Evolutionary conservation across 2,888 invertebrate species (phyloP), one percentile per base, ranked within the genome.

Genomic region (Hypercompe scribonia): DNA sequence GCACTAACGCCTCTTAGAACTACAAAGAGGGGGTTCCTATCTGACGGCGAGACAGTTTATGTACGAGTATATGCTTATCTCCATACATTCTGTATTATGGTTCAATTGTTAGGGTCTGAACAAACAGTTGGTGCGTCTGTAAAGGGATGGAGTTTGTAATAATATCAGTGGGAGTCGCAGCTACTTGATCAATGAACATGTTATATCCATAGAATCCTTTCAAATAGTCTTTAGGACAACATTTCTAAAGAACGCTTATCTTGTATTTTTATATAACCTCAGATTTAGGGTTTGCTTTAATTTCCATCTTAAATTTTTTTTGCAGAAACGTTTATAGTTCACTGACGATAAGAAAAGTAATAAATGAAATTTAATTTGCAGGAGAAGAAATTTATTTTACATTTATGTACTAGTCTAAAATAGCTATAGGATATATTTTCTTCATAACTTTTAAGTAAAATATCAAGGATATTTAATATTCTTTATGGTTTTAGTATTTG

Each of bases 291-390:
- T 46, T 54, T 54, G 1, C 21, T 21, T 42, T 42, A 2, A 18
- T 11, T n/a, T 65, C 15, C 15, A 10, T 39, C 18, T 39, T 18
- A 28, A 65, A n/a, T 15, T 18, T 10, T 39, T 65, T 65, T 65
- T n/a, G 7, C 36, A 18, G 54, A n/a, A 34, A 54, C 15, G 21
- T 54, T 72, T 31, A 13, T 46, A 36, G 71, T 42, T 5, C 64
- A 68, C 34, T 50, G 31, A 24, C 34, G 28, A 72, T 50, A 28
- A 36, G 50, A 50, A 42, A 72, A 72, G 64, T 68, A 72, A 64
- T 68, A 68, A 68, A 64, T 67, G 61, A 67, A 67, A 64, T 72
- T 64, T 64, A 46, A 64, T 72, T 72, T 68, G 24, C 64, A 31
- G 68, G 64, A 63, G 34, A 50, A 50, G 36, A 21, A 33, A 4